Evolutionary conservation across 2,888 invertebrate species (phyloP), one percentile per base, ranked within the genome.

Genomic region (Linnaemya tessellans): DNA sequence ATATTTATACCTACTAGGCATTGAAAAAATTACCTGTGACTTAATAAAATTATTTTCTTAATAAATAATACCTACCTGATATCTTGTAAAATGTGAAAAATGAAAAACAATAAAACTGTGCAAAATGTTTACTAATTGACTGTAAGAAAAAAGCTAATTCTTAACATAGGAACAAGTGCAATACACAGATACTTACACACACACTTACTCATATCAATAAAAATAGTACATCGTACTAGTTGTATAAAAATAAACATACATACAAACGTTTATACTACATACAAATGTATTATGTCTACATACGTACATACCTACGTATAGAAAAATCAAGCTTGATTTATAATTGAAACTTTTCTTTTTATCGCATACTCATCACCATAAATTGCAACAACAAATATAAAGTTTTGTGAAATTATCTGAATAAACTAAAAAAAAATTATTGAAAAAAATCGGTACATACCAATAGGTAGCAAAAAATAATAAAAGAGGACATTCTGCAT

Each of bases 131-230:
- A 35, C 43, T 38, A 62, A 65, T 38, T 60, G 43, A 51, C 60
- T 49, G 43, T 4, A 43, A 41, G 15, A 75, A 75, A 22, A 43
- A 75, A 73, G 43, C 71, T 54, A n/a, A 51, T 81, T 46, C n/a
- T 67, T 64, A 70, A 79, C 35, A 30, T 54, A 64, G 70, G 30
- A 79, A 80, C 75, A 86, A 83, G 83, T 86, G 85, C 79, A 83
- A 80, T 83, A 68, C 56, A 65, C 38, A 81, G 56, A 62, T 62
- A 38, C 60, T 35, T 25, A 56, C 41, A 54, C 13, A 74, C 38
- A 38, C 13, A 20, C n/a, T 2, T 22, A 22, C 11, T 58, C 5
- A 60, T 20, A 68, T 67, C 56, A 74, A 41, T 64, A 64, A 64
- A 62, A 38, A 15, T 62, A 22, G 13, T 58, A 49, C 49, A 20